Evolutionary conservation across 2,888 invertebrate species (phyloP).

Genomic region (Tubulanus polymorphus): DNA sequence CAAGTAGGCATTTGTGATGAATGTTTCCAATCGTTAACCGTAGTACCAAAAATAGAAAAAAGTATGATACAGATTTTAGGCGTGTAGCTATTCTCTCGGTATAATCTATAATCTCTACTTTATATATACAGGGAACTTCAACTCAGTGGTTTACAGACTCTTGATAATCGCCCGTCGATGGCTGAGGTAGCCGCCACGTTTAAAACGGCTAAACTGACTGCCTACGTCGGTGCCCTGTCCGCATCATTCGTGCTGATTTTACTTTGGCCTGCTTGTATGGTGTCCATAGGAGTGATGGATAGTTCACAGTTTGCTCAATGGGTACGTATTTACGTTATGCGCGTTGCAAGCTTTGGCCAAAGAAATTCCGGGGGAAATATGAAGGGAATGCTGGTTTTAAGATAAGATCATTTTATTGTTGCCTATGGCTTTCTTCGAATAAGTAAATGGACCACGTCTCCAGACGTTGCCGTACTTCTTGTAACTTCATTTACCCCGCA

Average conservation of each 20-base stretch:
- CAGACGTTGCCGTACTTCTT: too few relatives aligned
- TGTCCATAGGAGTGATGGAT: slow-evolving; percentile 30
- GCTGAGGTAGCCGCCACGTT: slow-evolving; percentile 35
- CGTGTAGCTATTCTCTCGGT: background rate
- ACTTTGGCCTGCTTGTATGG: slow-evolving; percentile 40
- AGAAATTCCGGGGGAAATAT: too few relatives aligned
- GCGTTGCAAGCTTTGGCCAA: too few relatives aligned
- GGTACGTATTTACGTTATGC: too few relatives aligned
- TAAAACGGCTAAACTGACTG: slow-evolving; percentile 26
- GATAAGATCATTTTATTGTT: too few relatives aligned
- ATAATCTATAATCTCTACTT: background rate
- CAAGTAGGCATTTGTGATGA: too few relatives aligned
- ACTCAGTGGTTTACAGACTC: slow-evolving; percentile 29
- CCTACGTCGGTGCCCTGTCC: slow-evolving; percentile 27
- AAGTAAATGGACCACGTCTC: too few relatives aligned
- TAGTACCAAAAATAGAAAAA: background rate
- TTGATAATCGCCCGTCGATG: slow-evolving; percentile 42
- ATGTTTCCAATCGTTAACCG: too few relatives aligned
- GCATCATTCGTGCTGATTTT: slow-evolving; percentile 33
- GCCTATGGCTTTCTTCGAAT: too few relatives aligned
- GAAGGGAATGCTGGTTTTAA: too few relatives aligned
- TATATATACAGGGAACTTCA: slow-evolving; percentile 38
- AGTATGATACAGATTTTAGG: background rate
- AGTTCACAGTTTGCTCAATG: slow-evolving; percentile 29
- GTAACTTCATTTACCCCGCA: slow-evolving; percentile 14